Evolutionary conservation across 2,888 invertebrate species (phyloP), one percentile per base, ranked within the genome.

Genomic region (Noctua janthe): DNA sequence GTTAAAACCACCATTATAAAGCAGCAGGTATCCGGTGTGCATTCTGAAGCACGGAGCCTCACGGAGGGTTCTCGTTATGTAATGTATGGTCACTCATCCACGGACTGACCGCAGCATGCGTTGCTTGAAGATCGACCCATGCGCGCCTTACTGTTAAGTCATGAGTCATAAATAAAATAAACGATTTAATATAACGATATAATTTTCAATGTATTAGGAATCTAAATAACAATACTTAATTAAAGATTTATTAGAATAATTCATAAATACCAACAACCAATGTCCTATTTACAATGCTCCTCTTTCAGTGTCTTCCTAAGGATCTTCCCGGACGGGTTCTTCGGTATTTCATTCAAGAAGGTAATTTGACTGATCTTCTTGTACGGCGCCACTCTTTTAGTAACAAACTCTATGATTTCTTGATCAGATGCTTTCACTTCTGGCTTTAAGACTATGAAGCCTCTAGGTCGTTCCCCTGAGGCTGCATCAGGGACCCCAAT

Each of bases 321-420:
- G 88, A 99, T 98, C 94, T 99, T 99, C 1, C 99, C 99, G 0
- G 98, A 97, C 0, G 98, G 96, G 92, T 97, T 98, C 94, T 98
- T 98, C 0, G 99, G 99, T 90, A 99, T 98, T 75, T 94, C 95
- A 0, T 97, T 97, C n/a, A 98, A 93, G 86, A 98, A 97, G 43
- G 96, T 94, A 8, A 99, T 97, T 62, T 98, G 97, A n/a, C 93
- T 92, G 39, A 99, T 95, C 89, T 97, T 97, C 92, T 99, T 99
- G 92, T 98, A 99, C 13, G 98, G 97, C 0, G 98, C 98, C 0
- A 99, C 98, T 94, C 98, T 98, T 70, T 97, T 96, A 66, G 97
- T 97, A 0, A 98, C 97, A 92, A 97, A 98, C 0, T 97, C 94
- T 73, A 97, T 93, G 10, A 99, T 97, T 51, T 98, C 97, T 35